phyloP scores from a whole-genome alignment of 2,888 invertebrate species.

The Pachliopta kotzebuea region DNA sequence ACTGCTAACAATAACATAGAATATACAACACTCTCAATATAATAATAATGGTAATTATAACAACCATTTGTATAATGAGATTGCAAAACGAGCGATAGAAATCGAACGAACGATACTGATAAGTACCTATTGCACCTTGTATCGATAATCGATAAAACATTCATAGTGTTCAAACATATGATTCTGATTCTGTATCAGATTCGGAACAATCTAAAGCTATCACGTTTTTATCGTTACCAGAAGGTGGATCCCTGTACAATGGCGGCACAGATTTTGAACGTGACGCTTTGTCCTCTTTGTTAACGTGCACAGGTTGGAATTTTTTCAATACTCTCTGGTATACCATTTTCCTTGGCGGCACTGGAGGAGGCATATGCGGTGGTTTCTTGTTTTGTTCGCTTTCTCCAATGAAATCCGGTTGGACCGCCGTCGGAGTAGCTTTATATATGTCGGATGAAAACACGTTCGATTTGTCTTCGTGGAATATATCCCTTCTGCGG shows the following conservation, averaged over 20 bases:
- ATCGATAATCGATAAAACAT: conserved; percentile 6
- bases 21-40: conserved; percentile 32
- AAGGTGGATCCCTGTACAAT: conserved; percentile 67
- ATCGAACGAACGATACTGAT: not conserved
- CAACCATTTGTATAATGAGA: conserved; percentile 17
- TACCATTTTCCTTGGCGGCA: conserved; percentile 79
- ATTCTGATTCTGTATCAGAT: conserved; percentile 77
- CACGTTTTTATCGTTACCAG: conserved; percentile 56
- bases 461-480: conserved; percentile 66
- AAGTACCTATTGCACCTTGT: conserved; percentile 32
- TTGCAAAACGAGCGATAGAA: conserved; percentile 10
- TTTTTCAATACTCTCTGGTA: conserved; percentile 79
- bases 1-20: conserved; percentile 41
- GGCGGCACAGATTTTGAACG: conserved; percentile 74
- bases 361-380: conserved; percentile 80
- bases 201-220: conserved; percentile 71
- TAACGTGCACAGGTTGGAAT: conserved; percentile 83
- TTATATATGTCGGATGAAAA: conserved; percentile 73
- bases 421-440: conserved; percentile 73
- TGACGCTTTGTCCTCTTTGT: conserved; percentile 76
- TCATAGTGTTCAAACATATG: conserved; percentile 60
- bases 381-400: conserved; percentile 63
- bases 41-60: conserved; percentile 27
- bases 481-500: conserved; percentile 65
- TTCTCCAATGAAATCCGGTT: conserved; percentile 60